These are phyloP conservation scores for Rotaria sp. DNA, from an alignment of 2,888 invertebrate genomes.

Conservation along the genomic window DNA sequence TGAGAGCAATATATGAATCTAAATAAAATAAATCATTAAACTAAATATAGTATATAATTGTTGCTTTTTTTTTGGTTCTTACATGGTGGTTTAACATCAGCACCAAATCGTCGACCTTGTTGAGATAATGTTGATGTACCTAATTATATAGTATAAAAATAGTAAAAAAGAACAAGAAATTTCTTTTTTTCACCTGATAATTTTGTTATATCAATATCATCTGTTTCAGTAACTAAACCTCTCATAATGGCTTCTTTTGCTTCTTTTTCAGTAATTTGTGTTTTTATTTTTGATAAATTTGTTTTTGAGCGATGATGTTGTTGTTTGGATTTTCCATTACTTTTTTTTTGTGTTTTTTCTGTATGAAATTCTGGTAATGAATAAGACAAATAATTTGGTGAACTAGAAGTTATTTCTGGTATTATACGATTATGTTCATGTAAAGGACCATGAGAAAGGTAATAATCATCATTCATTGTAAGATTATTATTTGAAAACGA, in stretches of 20 bases:
- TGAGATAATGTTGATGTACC: slow-evolving; percentile 49
- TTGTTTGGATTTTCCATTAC: not conserved
- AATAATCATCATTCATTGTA: not conserved
- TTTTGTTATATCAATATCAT: slow-evolving; percentile 33
- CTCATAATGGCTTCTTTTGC: slow-evolving; percentile 39
- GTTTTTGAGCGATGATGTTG: not conserved
- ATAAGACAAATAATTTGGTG: not conserved
- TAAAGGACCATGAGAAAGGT: not conserved
- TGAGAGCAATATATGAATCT: slow-evolving; percentile 44
- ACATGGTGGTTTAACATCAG: slow-evolving; percentile 45
- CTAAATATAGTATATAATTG: not conserved
- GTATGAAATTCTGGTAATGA: not conserved
- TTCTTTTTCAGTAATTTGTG: slow-evolving; percentile 37
- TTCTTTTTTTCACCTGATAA: slow-evolving; percentile 22
- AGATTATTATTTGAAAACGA: not conserved
- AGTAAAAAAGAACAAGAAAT: slow-evolving; percentile 22
- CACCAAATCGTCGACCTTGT: slow-evolving; percentile 48
- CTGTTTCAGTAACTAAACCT: slow-evolving; percentile 37
- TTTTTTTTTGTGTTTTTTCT: not conserved
- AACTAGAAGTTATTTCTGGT: not conserved
- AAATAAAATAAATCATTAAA: not conserved
- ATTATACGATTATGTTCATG: not conserved
- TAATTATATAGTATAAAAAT: slow-evolving; percentile 21
- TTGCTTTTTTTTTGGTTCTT: not conserved
- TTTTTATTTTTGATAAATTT: not conserved